Percentiles rank a stretch among this genome's conserved stretches.
These are phyloP conservation scores for Lepetodrilus schrolli DNA, from an alignment of 2,888 invertebrate species.

Conservation along the genomic window DNA sequence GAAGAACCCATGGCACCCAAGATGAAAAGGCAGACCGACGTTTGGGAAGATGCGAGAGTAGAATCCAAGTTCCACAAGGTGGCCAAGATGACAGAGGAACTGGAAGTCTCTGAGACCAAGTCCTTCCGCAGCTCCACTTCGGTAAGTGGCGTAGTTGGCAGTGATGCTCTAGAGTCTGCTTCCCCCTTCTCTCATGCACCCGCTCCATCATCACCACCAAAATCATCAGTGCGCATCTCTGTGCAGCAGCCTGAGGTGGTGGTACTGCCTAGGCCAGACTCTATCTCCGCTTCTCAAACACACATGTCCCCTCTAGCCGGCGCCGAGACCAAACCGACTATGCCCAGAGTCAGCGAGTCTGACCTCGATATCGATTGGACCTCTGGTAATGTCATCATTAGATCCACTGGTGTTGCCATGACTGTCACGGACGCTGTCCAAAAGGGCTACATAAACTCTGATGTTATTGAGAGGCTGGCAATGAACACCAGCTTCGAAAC, in stretches of 20 bases:
- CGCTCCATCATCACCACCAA: slow-evolving; percentile 8
- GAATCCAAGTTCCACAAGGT: slow-evolving; percentile 1
- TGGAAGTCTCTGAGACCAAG: slow-evolving; percentile 15
- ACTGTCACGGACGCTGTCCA: slow-evolving; percentile 86
- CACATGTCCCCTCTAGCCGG: slow-evolving; percentile 38
- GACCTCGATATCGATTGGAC: slow-evolving; percentile 63
- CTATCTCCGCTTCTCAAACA: slow-evolving; percentile 31
- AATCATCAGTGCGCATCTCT: slow-evolving; percentile 11
- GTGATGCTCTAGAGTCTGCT: slow-evolving; percentile 21
- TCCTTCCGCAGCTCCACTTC: background rate
- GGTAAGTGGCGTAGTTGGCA: slow-evolving; percentile 36
- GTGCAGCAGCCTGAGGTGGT: slow-evolving; percentile 28
- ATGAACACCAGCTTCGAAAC: slow-evolving; percentile 46
- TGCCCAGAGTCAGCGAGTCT: slow-evolving; percentile 35
- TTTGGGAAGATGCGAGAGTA: slow-evolving; percentile 14
- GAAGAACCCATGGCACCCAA: background rate
- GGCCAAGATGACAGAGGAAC: background rate
- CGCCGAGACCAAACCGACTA: background rate
- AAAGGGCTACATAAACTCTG: slow-evolving; percentile 79
- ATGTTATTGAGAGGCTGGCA: slow-evolving; percentile 79
- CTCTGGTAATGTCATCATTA: slow-evolving; percentile 77
- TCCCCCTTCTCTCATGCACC: slow-evolving; percentile 20
- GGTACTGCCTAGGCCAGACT: slow-evolving; percentile 32
- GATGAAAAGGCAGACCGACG: background rate
- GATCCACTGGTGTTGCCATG: slow-evolving; percentile 82